These are phyloP conservation scores for Cynoglossus semilaevis DNA, from an alignment of 2,113 vertebrate genomes.

Conservation along the genomic window DNA sequence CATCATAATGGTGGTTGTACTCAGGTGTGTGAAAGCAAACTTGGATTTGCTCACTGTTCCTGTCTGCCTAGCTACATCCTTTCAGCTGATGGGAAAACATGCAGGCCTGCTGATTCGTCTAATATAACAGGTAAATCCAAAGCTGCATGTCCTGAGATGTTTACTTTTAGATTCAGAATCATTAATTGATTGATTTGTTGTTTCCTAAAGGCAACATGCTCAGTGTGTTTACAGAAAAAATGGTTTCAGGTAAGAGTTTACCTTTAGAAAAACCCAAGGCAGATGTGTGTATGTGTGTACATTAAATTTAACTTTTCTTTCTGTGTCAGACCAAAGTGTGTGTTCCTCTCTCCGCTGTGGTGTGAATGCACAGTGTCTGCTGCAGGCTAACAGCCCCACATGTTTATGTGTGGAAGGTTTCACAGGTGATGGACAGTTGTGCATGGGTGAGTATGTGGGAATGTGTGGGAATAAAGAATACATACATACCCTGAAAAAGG, in stretches of 20 bases:
- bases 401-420: conserved; percentile 86
- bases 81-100: conserved; percentile 70
- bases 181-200: conserved; percentile 15
- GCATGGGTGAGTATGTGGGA: conserved; percentile 78
- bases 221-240: conserved; percentile 77
- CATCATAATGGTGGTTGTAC: conserved; percentile 83
- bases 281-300: not conserved
- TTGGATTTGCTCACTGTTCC: conserved; percentile 73
- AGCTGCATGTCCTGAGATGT: not conserved
- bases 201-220: not conserved
- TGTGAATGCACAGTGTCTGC: conserved; percentile 75
- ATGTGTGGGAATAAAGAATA: not conserved
- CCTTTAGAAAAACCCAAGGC: not conserved
- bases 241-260: conserved; percentile 82
- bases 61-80: conserved; percentile 73
- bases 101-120: conserved; percentile 43
- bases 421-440: conserved; percentile 76
- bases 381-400: conserved; percentile 63
- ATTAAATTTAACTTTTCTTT: conserved; percentile 7
- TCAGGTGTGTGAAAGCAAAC: conserved; percentile 81
- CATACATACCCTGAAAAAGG: conserved; percentile 7
- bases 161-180: conserved; percentile 53
- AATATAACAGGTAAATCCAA: conserved; percentile 59
- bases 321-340: conserved; percentile 78
- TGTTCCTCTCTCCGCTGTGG: conserved; percentile 78